Evolutionary conservation across 2,888 invertebrate species (phyloP).

Genomic region (Acleris literana): DNA sequence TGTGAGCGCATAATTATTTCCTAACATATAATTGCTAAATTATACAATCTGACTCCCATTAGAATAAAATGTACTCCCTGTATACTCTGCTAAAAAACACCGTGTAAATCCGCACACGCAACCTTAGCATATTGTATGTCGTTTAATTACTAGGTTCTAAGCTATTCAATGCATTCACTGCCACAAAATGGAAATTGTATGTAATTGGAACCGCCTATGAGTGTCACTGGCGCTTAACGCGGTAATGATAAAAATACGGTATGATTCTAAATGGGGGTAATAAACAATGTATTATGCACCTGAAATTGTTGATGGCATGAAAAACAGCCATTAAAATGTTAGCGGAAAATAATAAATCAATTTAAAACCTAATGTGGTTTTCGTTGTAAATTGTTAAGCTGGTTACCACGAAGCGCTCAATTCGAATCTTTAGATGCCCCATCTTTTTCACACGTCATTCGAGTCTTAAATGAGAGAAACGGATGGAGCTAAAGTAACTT

Average conservation of each 20-base stretch:
- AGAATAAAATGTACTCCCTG: slow-evolving; percentile 44
- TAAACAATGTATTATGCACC: slow-evolving; percentile 32
- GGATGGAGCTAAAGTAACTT: too few species aligned
- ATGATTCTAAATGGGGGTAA: slow-evolving; percentile 23
- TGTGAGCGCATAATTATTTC: slow-evolving; percentile 17
- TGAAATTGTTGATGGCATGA: slow-evolving; percentile 26
- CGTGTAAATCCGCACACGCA: slow-evolving; percentile 42
- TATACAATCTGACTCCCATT: slow-evolving; percentile 35
- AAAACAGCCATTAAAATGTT: slow-evolving; percentile 29
- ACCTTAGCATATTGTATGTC: slow-evolving; percentile 45
- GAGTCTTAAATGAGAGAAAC: too few species aligned
- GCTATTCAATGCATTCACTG: slow-evolving; percentile 35
- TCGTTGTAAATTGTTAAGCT: too few species aligned
- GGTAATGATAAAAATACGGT: too few species aligned
- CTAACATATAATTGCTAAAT: slow-evolving; percentile 24
- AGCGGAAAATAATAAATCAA: neutral
- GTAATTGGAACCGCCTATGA: too few species aligned
- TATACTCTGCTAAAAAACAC: slow-evolving; percentile 40
- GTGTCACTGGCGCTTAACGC: too few species aligned
- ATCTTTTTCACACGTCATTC: too few species aligned
- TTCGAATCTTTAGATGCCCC: too few species aligned
- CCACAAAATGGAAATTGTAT: too few species aligned
- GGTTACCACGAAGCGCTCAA: too few species aligned
- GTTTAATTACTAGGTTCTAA: slow-evolving; percentile 44
- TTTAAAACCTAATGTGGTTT: too few species aligned